Conservation (phyloP, 2,888 invertebrate species). For the Nesidiocoris tenuis region DNA sequence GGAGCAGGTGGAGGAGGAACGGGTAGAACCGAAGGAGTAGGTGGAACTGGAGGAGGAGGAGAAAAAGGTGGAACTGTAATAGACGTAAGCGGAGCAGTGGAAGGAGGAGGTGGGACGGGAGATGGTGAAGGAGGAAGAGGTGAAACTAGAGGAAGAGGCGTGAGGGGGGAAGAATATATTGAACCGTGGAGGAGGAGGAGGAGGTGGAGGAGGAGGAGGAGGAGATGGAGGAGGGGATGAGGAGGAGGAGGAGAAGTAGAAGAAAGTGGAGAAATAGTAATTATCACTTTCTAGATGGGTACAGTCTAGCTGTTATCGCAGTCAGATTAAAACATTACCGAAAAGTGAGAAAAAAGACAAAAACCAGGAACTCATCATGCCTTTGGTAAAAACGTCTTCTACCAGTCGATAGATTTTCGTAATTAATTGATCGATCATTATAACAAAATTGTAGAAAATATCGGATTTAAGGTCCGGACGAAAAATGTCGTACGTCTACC, state of each 20-base stretch:
- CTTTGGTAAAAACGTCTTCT: too few species aligned
- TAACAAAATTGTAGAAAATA: too few species aligned
- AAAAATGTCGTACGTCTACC: background rate
- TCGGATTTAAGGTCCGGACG: background rate
- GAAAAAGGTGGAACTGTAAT: background rate
- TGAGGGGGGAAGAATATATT: background rate
- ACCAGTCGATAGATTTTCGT: too few species aligned
- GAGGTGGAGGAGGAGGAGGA: conserved; percentile 6
- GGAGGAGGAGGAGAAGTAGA: too few species aligned
- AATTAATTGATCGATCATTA: too few species aligned
- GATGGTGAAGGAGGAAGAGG: background rate
- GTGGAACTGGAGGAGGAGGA: too few species aligned
- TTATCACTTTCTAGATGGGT: too few species aligned
- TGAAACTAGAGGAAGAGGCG: background rate
- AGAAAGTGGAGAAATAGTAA: background rate
- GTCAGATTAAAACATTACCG: too few species aligned
- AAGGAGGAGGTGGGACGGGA: background rate
- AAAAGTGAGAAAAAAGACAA: too few species aligned
- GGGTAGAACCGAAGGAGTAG: background rate
- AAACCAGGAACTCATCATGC: too few species aligned
- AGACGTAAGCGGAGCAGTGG: background rate
- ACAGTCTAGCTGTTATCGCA: too few species aligned
- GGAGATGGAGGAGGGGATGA: too few species aligned
- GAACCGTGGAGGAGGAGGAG: background rate
- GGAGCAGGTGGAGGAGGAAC: background rate